Evolutionary conservation across 2,113 vertebrate genomes (phyloP).

Genomic region (Illadopsis cleaveri): DNA sequence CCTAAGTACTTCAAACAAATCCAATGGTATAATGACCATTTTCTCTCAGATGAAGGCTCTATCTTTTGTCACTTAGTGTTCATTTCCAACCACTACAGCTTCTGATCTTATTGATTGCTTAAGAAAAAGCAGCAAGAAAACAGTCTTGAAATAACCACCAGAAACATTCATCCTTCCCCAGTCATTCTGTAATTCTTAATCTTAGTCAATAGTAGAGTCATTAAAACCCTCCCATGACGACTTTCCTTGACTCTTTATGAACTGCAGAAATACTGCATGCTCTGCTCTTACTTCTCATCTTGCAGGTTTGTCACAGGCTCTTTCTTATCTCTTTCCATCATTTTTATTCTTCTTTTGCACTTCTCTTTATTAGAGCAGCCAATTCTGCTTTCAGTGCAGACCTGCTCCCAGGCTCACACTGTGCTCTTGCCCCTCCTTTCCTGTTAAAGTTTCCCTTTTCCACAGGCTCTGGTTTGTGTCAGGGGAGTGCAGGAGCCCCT

Average conservation of each 20-base stretch:
- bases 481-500: neutral
- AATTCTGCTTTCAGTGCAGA: neutral
- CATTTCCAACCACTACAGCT: neutral
- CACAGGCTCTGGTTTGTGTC: neutral
- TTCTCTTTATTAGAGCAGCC: neutral
- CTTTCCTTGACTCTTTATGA: neutral
- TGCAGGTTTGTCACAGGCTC: neutral
- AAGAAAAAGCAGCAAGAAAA: conserved; percentile 25
- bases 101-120: conserved; percentile 38
- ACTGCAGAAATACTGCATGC: neutral
- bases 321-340: neutral
- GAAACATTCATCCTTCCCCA: conserved; percentile 17
- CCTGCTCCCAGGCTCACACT: neutral
- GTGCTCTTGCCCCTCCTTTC: neutral
- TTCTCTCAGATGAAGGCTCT: neutral
- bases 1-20: neutral
- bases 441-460: neutral
- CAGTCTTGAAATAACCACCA: conserved; percentile 6
- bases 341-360: neutral
- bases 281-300: neutral
- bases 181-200: neutral
- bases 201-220: neutral
- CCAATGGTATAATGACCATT: neutral
- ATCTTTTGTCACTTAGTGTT: conserved; percentile 12
- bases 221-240: neutral